Evolutionary conservation across 2,888 invertebrate genomes (phyloP).

Genomic region (Galerucella nymphaeae): DNA sequence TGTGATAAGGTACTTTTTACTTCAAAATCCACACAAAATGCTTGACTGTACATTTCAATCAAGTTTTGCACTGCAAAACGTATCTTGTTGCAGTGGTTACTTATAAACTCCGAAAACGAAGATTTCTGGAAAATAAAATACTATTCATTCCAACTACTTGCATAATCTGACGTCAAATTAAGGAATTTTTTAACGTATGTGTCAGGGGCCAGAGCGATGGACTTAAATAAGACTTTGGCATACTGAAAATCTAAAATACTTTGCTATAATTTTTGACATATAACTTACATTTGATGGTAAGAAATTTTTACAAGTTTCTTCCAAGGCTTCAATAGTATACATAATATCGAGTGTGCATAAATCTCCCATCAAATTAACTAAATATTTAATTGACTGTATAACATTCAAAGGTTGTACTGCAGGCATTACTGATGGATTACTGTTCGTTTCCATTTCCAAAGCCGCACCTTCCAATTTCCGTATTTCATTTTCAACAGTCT

Average conservation of each 20-base stretch:
- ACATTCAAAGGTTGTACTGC: conserved; percentile 77
- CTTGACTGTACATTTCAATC: conserved; percentile 86
- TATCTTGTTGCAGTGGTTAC: conserved; percentile 75
- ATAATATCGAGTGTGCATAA: conserved; percentile 90
- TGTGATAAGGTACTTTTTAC: conserved; percentile 63
- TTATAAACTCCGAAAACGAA: conserved; percentile 71
- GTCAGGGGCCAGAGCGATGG: no score
- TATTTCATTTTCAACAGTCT: conserved; percentile 85
- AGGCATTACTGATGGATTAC: conserved; percentile 60
- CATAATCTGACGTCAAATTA: neutral
- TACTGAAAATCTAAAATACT: no score
- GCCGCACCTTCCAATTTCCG: conserved; percentile 78
- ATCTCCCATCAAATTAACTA: conserved; percentile 88
- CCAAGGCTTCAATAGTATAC: conserved; percentile 71
- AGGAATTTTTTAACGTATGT: no score
- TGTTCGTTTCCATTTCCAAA: conserved; percentile 63
- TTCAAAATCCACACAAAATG: conserved; percentile 86
- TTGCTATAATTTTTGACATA: no score
- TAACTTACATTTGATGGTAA: conserved; percentile 51
- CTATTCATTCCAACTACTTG: neutral
- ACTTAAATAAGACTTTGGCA: no score
- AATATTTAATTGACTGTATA: conserved; percentile 91
- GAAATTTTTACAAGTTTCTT: conserved; percentile 54
- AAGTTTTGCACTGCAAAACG: conserved; percentile 84
- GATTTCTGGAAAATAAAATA: conserved; percentile 39